These are phyloP conservation scores for Aphrocallistes beatrix DNA, from an alignment of 37 sponge, comb jelly and placozoan species.

Conservation along the genomic window DNA sequence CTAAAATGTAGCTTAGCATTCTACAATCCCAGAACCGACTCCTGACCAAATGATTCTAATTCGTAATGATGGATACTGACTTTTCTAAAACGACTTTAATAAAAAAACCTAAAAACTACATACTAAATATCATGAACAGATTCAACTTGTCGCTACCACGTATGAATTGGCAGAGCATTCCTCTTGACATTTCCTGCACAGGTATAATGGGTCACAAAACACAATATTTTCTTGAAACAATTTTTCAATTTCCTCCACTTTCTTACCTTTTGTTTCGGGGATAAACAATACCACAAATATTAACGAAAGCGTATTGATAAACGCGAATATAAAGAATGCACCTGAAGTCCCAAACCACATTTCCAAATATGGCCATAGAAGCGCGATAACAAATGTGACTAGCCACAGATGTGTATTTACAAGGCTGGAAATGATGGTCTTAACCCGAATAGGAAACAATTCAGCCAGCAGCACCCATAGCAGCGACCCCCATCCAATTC, in stretches of 20 bases:
- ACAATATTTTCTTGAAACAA: background rate
- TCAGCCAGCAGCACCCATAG: background rate
- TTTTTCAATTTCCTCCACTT: background rate
- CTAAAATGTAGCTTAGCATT: too few species aligned
- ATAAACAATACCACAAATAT: background rate
- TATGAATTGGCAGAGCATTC: too few species aligned
- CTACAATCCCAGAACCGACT: too few species aligned
- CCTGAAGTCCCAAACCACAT: background rate
- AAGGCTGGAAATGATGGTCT: background rate
- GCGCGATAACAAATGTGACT: background rate
- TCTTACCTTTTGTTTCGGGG: background rate
- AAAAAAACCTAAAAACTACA: too few species aligned
- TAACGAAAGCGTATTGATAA: background rate
- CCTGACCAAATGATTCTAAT: too few species aligned
- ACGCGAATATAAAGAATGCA: background rate
- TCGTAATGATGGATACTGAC: too few species aligned
- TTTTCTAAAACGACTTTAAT: too few species aligned
- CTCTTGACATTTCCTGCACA: background rate
- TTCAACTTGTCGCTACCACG: too few species aligned
- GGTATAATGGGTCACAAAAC: background rate
- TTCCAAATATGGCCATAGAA: background rate
- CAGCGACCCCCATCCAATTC: background rate
- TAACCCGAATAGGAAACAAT: background rate
- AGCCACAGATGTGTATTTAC: background rate
- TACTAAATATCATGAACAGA: too few species aligned